Evolutionary conservation across 2,888 invertebrate species (phyloP).

Genomic region (Netelia fuscicornis): DNA sequence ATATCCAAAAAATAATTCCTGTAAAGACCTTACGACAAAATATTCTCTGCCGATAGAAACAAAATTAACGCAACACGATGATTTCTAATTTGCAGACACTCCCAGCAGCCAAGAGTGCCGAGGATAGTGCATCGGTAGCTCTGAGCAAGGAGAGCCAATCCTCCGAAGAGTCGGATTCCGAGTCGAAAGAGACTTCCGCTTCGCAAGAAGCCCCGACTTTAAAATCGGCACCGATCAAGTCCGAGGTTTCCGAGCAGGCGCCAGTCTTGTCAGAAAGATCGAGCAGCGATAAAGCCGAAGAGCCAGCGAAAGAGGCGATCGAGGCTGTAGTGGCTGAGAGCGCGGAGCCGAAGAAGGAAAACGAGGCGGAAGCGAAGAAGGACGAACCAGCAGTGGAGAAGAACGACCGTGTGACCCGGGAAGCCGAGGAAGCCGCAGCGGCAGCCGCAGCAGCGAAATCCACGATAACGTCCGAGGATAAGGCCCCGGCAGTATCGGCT

Average conservation of each 20-base stretch:
- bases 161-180: slow-evolving; percentile 62
- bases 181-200: slow-evolving; percentile 43
- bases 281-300: slow-evolving; percentile 30
- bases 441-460: slow-evolving; percentile 76
- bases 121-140: slow-evolving; percentile 28
- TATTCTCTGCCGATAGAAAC: no score
- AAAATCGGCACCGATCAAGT: slow-evolving; percentile 65
- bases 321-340: slow-evolving; percentile 70
- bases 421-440: slow-evolving; percentile 76
- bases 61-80: background rate
- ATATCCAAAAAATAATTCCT: no score
- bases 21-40: no score
- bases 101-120: slow-evolving; percentile 43
- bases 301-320: slow-evolving; percentile 28
- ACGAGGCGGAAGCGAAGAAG: slow-evolving; percentile 80
- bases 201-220: slow-evolving; percentile 69
- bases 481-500: slow-evolving; percentile 44
- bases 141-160: slow-evolving; percentile 52
- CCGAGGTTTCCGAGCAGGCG: slow-evolving; percentile 64
- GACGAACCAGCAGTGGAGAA: slow-evolving; percentile 80
- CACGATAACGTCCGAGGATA: slow-evolving; percentile 43
- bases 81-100: slow-evolving; percentile 17
- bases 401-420: slow-evolving; percentile 80
- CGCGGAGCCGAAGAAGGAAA: slow-evolving; percentile 73
- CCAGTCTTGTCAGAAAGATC: slow-evolving; percentile 63